These are phyloP conservation scores for Mystacides longicornis DNA, from an alignment of 2,888 invertebrate genomes.

Conservation along the genomic window DNA sequence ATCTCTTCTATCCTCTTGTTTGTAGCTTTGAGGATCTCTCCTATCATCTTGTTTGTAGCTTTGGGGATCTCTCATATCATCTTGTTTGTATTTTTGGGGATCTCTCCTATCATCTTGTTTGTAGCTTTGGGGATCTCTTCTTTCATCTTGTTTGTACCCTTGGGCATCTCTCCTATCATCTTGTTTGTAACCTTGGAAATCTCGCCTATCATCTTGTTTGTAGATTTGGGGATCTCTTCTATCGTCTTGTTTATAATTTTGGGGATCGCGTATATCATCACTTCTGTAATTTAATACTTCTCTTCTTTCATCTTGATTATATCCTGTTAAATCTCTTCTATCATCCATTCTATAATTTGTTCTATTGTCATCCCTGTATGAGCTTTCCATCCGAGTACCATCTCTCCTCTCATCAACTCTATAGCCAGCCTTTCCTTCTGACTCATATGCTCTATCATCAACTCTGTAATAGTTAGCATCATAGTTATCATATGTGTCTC, in stretches of 20 bases:
- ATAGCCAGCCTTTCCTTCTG: not conserved
- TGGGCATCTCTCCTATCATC: constrained; percentile 4
- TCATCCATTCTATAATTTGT: not conserved
- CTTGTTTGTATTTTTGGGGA: not conserved
- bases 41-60: constrained; percentile 5
- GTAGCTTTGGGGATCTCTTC: constrained; percentile 1
- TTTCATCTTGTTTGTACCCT: constrained; percentile 8
- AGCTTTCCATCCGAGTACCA: too few species aligned
- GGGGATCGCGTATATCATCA: not conserved
- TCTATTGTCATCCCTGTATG: too few species aligned
- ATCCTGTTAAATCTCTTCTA: constrained; percentile 1
- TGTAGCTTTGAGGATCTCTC: not conserved
- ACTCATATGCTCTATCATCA: constrained; percentile 4
- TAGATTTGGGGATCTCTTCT: constrained; percentile 3
- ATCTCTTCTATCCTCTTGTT: constrained; percentile 8
- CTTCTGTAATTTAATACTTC: not conserved
- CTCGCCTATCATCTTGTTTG: constrained; percentile 4
- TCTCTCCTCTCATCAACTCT: not conserved
- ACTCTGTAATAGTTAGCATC: not conserved
- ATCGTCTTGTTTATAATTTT: constrained; percentile 8
- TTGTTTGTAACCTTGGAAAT: not conserved
- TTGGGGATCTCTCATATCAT: not conserved
- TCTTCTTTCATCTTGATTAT: constrained; percentile 5
- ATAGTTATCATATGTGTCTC: not conserved
- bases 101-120: constrained; percentile 7